phyloP scores from a whole-genome alignment of 2,113 vertebrate genomes.

The Hemichromis elongatus region DNA sequence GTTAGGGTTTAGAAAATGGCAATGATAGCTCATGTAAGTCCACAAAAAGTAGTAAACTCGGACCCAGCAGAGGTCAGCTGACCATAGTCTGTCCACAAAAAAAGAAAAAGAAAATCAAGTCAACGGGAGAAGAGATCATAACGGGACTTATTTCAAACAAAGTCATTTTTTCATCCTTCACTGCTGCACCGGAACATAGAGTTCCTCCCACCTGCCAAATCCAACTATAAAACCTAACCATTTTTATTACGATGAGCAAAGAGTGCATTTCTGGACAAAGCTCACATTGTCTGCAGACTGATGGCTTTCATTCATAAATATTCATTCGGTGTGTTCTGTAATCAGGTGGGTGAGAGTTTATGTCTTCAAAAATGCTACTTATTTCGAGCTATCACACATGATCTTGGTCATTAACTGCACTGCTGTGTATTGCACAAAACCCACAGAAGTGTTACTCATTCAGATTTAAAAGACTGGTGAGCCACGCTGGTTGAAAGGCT shows the following conservation, averaged over 20 bases:
- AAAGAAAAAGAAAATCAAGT: not conserved
- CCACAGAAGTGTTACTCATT: not conserved
- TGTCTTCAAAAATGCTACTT: not conserved
- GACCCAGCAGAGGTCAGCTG: not conserved
- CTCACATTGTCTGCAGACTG: constrained; percentile 36
- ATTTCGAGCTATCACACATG: not conserved
- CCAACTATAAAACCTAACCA: not conserved
- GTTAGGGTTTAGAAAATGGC: not conserved
- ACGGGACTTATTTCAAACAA: not conserved
- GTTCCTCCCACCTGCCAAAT: not conserved
- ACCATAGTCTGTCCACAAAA: not conserved
- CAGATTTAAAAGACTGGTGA: constrained; percentile 6
- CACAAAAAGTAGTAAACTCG: not conserved
- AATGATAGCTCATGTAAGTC: not conserved
- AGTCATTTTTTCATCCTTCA: not conserved
- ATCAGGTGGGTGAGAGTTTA: not conserved
- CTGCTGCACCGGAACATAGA: not conserved
- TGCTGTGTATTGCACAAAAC: not conserved
- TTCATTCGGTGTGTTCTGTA: not conserved
- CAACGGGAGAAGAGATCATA: not conserved
- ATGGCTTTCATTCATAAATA: constrained; percentile 47
- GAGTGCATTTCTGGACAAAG: constrained; percentile 3
- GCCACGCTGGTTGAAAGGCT: not conserved
- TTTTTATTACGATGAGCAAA: constrained; percentile 12
- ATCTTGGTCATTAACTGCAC: not conserved